Evolutionary conservation across 2,888 invertebrate genomes (phyloP), one percentile per base, ranked within the genome.

Genomic region (Euphydryas editha): DNA sequence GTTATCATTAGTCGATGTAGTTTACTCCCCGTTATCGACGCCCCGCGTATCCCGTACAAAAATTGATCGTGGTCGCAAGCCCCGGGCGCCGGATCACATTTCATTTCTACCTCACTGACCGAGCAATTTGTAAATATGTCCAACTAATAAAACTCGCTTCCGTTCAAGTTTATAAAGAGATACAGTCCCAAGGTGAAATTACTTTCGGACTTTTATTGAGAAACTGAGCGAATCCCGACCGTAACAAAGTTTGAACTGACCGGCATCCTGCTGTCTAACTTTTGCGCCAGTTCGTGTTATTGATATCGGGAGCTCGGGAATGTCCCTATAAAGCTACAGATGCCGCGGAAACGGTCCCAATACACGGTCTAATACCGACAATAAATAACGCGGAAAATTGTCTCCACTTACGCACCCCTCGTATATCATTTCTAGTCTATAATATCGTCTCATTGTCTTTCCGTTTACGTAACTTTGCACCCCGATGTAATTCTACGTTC

Each of bases 141-240:
- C 70, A 76, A 78, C 78, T 78, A 83, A 83, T 82, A 83, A 84
- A 85, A 80, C 74, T 76, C 68, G 57, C 63, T 71, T 73, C 65
- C 68, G 70, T 74, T 75, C 75, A 66, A 80, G 79, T 87, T 83
- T 83, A 82, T 84, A 83, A 85, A 87, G 82, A 79, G 81, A 84
- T 83, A 82, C 75, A 79, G 83, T 84, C 84, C 82, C 84, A 77
- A 82, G 82, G 83, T 82, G 75, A 81, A 86, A 88, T 87, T 85
- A 86, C 85, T 87, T 86, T 78, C 71, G 70, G 83, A 89, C 80
- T 88, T 87, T 86, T 89, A 88, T 88, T 87, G 87, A 87, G 85
- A 85, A 86, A 87, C 81, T 84, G 79, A 74, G 75, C 75, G 75
- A 74, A 74, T 73, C 81, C 75, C 76, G 75, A 71, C 74, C 80